Evolutionary conservation across 2,797 vertebrate genomes (phyloP).

Genomic region (Gadopsis marmoratus): DNA sequence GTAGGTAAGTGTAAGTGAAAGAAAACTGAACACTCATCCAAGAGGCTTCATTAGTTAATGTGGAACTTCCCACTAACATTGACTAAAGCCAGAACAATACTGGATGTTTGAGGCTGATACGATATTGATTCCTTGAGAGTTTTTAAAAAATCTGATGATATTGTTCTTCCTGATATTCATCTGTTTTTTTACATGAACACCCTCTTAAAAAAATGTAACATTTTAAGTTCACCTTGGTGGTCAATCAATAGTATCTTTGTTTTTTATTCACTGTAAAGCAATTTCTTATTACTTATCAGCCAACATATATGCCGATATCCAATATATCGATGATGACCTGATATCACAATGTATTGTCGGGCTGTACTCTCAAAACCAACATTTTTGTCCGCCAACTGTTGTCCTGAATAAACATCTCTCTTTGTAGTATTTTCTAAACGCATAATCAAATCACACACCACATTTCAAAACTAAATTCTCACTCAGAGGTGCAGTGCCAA

Average conservation of each 20-base stretch:
- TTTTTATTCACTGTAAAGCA: no score
- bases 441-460: background rate
- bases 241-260: no score
- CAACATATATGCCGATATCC: background rate
- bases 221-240: no score
- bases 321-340: background rate
- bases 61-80: background rate
- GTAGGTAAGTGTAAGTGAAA: background rate
- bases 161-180: background rate
- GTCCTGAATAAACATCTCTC: background rate
- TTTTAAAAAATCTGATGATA: background rate
- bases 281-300: background rate
- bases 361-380: background rate
- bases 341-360: background rate
- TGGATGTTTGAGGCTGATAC: background rate
- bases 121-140: background rate
- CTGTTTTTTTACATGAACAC: background rate
- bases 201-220: no score
- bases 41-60: background rate
- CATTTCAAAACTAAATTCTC: constrained; percentile 9
- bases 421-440: background rate
- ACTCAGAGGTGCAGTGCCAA: background rate
- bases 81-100: background rate
- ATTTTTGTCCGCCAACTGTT: background rate
- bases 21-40: background rate